These are phyloP conservation scores for Tapera naevia DNA, from an alignment of 2,797 vertebrate species.

Conservation along the genomic window DNA sequence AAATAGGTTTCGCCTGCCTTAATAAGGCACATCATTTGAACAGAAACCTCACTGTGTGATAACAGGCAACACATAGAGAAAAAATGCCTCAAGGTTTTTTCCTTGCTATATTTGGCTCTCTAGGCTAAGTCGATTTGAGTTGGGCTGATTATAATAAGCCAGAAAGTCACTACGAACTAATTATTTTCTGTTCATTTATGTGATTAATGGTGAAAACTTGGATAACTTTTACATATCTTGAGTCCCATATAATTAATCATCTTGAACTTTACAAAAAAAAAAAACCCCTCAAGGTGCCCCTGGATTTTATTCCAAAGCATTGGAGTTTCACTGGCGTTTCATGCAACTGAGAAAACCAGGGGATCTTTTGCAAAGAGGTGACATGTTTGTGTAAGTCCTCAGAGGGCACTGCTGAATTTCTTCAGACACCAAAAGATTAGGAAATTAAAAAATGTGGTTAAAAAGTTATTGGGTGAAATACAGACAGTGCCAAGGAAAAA, in stretches of 20 bases:
- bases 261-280: slow-evolving; percentile 40
- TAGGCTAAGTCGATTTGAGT: slow-evolving; percentile 70
- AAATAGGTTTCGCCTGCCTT: slow-evolving; percentile 58
- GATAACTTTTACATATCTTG: slow-evolving; percentile 66
- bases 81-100: slow-evolving; percentile 61
- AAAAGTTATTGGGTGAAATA: not conserved
- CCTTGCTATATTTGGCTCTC: slow-evolving; percentile 68
- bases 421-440: not conserved
- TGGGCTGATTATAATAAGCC: slow-evolving; percentile 71
- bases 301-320: slow-evolving; percentile 41
- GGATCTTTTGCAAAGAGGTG: slow-evolving; percentile 4
- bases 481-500: not conserved
- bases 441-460: not conserved
- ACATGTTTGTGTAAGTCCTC: slow-evolving; percentile 27
- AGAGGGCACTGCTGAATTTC: slow-evolving; percentile 18
- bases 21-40: slow-evolving; percentile 69
- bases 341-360: slow-evolving; percentile 35
- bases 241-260: slow-evolving; percentile 73
- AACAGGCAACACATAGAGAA: slow-evolving; percentile 50
- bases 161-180: slow-evolving; percentile 70
- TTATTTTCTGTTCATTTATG: slow-evolving; percentile 76
- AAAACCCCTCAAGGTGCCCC: slow-evolving; percentile 56
- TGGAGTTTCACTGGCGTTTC: slow-evolving; percentile 42
- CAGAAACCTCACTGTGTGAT: slow-evolving; percentile 57
- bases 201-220: slow-evolving; percentile 75